These are phyloP conservation scores for Schizotus pectinicornis DNA, from an alignment of 2,888 invertebrate species.

Conservation along the genomic window DNA sequence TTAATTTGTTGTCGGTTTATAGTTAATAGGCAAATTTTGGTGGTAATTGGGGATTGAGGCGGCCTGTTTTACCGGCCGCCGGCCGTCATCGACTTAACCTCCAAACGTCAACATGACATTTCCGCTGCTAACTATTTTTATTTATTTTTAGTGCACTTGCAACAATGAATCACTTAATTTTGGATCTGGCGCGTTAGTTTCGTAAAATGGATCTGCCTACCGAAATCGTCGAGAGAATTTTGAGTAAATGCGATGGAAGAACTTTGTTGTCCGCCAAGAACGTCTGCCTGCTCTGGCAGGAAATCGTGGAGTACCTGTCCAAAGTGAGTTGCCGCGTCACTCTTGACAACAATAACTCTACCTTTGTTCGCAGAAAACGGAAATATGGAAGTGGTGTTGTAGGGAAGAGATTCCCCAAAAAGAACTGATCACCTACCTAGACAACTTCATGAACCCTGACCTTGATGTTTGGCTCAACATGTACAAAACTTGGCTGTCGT, in stretches of 20 bases:
- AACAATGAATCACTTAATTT: slow-evolving; percentile 11
- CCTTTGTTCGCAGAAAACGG: slow-evolving; percentile 46
- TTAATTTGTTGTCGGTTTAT: too few relatives aligned
- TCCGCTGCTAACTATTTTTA: slow-evolving; percentile 13
- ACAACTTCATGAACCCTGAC: slow-evolving; percentile 44
- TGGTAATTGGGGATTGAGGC: too few relatives aligned
- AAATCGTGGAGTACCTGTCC: slow-evolving; percentile 50
- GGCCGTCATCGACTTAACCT: too few relatives aligned
- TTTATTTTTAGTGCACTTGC: slow-evolving; percentile 2
- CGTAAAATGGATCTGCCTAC: slow-evolving; percentile 49
- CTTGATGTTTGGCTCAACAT: slow-evolving; percentile 50
- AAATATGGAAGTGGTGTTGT: slow-evolving; percentile 54
- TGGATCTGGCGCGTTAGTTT: neutral
- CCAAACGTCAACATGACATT: too few relatives aligned
- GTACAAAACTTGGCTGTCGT: slow-evolving; percentile 53
- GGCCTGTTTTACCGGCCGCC: too few relatives aligned
- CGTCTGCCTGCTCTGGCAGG: slow-evolving; percentile 45
- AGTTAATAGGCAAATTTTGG: too few relatives aligned
- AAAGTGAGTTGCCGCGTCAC: too few relatives aligned
- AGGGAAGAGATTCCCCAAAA: slow-evolving; percentile 52
- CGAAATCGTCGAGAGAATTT: slow-evolving; percentile 54
- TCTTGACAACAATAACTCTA: slow-evolving; percentile 12
- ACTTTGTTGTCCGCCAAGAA: slow-evolving; percentile 50
- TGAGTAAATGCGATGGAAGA: slow-evolving; percentile 53
- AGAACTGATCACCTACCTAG: slow-evolving; percentile 51